Conservation (phyloP, 2,888 invertebrate genomes). For the Amitus sp. region DNA sequence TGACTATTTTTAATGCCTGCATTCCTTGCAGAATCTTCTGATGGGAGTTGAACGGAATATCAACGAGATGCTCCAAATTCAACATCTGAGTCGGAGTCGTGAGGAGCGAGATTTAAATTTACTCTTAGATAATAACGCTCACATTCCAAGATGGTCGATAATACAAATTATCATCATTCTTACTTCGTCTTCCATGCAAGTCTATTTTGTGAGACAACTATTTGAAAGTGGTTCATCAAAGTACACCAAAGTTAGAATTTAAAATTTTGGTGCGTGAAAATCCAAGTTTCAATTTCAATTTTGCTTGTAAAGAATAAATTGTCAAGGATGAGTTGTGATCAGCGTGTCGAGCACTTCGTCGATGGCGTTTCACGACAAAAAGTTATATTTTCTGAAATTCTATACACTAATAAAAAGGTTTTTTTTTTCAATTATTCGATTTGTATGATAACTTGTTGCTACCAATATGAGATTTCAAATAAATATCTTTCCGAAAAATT, state of each 20-base stretch:
- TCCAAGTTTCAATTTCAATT: not conserved
- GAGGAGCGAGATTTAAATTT: constrained; percentile 87
- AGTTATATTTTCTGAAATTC: no score
- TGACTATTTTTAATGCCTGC: no score
- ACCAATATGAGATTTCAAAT: no score
- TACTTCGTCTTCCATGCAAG: constrained; percentile 81
- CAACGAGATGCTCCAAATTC: constrained; percentile 85
- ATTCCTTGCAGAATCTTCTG: constrained; percentile 77
- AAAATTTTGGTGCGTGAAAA: constrained; percentile 16
- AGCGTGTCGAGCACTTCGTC: no score
- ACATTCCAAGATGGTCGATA: constrained; percentile 90
- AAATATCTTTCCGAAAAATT: no score
- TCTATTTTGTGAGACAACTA: constrained; percentile 88
- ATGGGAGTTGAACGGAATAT: constrained; percentile 84
- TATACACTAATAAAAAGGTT: no score
- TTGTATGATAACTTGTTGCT: no score
- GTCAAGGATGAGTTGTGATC: no score
- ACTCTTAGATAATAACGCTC: constrained; percentile 82
- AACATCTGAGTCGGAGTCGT: constrained; percentile 81
- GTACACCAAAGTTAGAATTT: constrained; percentile 57
- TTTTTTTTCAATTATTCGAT: no score
- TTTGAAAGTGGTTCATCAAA: constrained; percentile 81
- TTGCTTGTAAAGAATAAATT: not conserved
- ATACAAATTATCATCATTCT: constrained; percentile 86
- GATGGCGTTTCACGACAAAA: no score